These are phyloP conservation scores for Drosophila azteca DNA, from an alignment of 1,140 invertebrate genomes.

Conservation along the genomic window DNA sequence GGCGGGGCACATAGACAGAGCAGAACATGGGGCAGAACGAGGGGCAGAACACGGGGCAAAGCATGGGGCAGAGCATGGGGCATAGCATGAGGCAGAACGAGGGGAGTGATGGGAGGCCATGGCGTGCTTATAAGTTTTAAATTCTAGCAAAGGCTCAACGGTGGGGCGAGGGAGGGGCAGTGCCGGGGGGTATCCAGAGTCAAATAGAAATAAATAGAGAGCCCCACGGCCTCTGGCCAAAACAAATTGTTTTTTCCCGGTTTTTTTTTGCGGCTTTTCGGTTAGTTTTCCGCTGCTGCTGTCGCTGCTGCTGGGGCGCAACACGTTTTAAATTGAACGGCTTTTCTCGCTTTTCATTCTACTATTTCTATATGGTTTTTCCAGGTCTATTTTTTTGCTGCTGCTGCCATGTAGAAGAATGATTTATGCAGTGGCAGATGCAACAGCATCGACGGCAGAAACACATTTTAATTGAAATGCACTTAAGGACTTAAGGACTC, in stretches of 20 bases:
- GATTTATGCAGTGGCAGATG: slow-evolving; percentile 61
- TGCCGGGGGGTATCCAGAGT: background rate
- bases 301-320: slow-evolving; percentile 33
- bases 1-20: slow-evolving; percentile 14
- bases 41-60: too few species aligned
- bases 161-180: slow-evolving; percentile 27
- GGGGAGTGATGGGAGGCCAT: slow-evolving; percentile 32
- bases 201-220: slow-evolving; percentile 36
- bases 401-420: slow-evolving; percentile 43
- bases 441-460: background rate
- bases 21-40: too few species aligned
- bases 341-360: slow-evolving; percentile 34
- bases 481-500: slow-evolving; percentile 66
- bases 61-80: too few species aligned
- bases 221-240: slow-evolving; percentile 22
- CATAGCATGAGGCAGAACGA: too few species aligned
- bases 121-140: slow-evolving; percentile 80
- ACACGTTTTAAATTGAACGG: slow-evolving; percentile 76
- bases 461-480: slow-evolving; percentile 73
- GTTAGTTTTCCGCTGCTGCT: slow-evolving; percentile 43
- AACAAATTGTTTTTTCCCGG: slow-evolving; percentile 19
- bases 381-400: slow-evolving; percentile 8
- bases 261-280: slow-evolving; percentile 26
- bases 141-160: slow-evolving; percentile 35
- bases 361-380: slow-evolving; percentile 1